Base-by-base conservation (phyloP, 2,797 vertebrate species). In the Acrossocheilus wenchowensis region DNA sequence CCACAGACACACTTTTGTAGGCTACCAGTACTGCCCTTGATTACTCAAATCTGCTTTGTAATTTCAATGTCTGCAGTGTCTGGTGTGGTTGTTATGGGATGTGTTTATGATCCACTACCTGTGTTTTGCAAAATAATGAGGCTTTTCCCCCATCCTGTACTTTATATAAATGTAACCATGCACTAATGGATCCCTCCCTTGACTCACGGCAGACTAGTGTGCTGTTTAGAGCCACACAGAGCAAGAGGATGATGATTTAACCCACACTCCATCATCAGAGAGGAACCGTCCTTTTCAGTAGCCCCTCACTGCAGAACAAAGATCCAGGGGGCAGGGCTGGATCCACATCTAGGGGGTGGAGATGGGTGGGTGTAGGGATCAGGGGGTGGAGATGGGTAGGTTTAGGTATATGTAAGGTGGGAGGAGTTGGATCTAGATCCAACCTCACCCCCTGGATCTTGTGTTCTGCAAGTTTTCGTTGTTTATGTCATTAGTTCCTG, bases 181-280 rank as follows among this genome's bases (percentile, higher is more conserved):
- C 81, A 39, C 81, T 82, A 84, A 84, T 75, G 73, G 69, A 84
- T 52, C 57, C 43, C 30, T 84, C 57, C 60, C 57, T 84, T 66
- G 82, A 84, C 45, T 84, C 60, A 54, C 6, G 9, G 45, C 73
- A 68, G 73, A 23, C 43, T 48, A 39, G 14, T 23, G 26, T 52
- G 57, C 30, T 62, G 57, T 84, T 84, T 45, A 83, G 69, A 83
- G 81, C 73, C 21, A 77, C 43, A 77, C 26, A 84, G 72, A 54
- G 57, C 72, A 77, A 75, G 71, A 83, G 17, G 12, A 48, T 48
- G 71, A 83, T 75, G 54, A 75, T 83, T 83, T 74, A 48, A 83
- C 39, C 39, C 71, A 21, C 68, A 60, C 41, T 34, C 41, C 60
- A 64, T 23, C 34, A 82, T 82, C 50, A 23, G 17, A 81, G 19